Evolutionary conservation across 2,113 vertebrate species (phyloP), one percentile per base, ranked within the genome.

Genomic region (Willisornis vidua): DNA sequence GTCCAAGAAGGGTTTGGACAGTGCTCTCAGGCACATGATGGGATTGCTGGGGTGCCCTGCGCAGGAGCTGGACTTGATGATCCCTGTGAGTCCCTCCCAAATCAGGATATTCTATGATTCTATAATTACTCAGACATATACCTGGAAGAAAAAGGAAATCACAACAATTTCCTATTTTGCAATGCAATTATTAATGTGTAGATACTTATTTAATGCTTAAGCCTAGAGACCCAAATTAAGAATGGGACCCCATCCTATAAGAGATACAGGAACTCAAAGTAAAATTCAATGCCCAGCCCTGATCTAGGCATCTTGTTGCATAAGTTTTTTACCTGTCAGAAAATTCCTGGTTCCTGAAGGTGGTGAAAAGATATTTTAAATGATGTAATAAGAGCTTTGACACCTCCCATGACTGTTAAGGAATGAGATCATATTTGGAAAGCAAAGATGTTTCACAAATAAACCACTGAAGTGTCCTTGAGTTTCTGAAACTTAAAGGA

Each of bases 291-390:
- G 23, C 12, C 19, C 31, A 4, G 19, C 55, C 55, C 78, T 18
- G 37, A 73, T 58, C 31, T 77, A 70, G 22, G 43, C 58, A 74
- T 20, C 33, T 58, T 37, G 7, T 77, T 94, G 51, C 87, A 83
- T 67, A 55, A 85, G 26, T 76, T 78, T 61, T 81, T 81, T 26
- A 49, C 79, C 73, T 90, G 72, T 11, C 75, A 90, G 82, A 96
- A 96, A 95, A 96, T 93, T 93, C 93, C 93, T 83, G 35, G 75
- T 85, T 87, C 87, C 89, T 97, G 89, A 26, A 88, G 52, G n/a
- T 80, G 80, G 33, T 41, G 61, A 86, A 81, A 81, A 93, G 41
- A 70, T 46, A 84, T 91, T 94, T 93, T 35, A 58, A 83, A 52
- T 85, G 23, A 59, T 55, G 75, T 62, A 85, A 37, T 48, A 39